Conservation (phyloP, 2,113 vertebrate genomes). For the Bos javanicus region DNA sequence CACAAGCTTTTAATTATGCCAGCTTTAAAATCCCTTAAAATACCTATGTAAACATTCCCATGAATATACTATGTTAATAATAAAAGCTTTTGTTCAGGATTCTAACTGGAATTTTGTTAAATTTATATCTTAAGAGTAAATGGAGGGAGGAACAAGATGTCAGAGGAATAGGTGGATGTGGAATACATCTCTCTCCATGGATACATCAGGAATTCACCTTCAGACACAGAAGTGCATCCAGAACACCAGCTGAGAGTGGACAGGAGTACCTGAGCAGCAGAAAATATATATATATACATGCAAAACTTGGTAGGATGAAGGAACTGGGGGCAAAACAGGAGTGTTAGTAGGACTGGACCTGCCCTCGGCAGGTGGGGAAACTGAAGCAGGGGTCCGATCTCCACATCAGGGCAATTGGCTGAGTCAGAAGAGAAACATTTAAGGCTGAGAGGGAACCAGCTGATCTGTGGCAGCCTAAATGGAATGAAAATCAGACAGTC, state of each 20-base stretch:
- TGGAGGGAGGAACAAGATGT: background rate
- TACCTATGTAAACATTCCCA: background rate
- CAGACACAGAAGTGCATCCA: background rate
- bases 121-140: background rate
- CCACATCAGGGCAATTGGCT: background rate
- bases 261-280: background rate
- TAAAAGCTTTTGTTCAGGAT: background rate
- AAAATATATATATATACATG: background rate
- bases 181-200: background rate
- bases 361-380: fast-evolving
- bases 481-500: background rate
- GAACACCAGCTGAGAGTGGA: background rate
- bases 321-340: fast-evolving
- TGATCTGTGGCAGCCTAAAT: background rate
- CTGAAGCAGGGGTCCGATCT: fast-evolving
- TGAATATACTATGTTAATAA: background rate
- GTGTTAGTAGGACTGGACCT: background rate
- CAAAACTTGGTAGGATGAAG: background rate
- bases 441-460: background rate
- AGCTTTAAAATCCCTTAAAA: background rate
- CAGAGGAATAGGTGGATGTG: background rate
- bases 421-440: background rate
- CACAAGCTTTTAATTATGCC: background rate
- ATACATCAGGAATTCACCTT: background rate
- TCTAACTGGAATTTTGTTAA: background rate